A percentile compares a stretch with the other conserved stretches of the same genome.
Evolutionary conservation across 1,140 invertebrate genomes (phyloP).

Genomic region (Asobara japonica): DNA sequence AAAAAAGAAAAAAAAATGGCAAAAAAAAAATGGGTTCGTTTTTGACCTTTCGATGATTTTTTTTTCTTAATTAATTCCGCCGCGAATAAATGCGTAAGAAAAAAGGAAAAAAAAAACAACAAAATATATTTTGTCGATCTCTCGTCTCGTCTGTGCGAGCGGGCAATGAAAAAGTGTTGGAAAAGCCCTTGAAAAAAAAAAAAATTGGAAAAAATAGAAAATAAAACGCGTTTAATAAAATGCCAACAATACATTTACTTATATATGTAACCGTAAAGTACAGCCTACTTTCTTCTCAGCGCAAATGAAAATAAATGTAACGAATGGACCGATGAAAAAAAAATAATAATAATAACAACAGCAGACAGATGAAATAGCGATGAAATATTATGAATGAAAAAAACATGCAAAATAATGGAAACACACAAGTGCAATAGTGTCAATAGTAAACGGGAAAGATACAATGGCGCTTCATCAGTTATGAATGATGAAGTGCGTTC

Average conservation of each 20-base stretch:
- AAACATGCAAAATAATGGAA: constrained; percentile 40
- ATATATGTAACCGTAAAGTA: constrained; percentile 34
- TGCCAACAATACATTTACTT: not conserved
- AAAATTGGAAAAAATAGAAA: not conserved
- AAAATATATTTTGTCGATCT: constrained; percentile 27
- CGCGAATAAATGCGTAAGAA: too few species aligned
- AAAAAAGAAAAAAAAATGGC: not conserved
- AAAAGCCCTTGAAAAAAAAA: constrained; percentile 11
- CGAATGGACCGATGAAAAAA: constrained; percentile 38
- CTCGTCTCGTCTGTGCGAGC: constrained; percentile 22
- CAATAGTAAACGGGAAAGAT: constrained; percentile 57
- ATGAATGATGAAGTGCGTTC: constrained; percentile 18
- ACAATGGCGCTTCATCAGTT: not conserved
- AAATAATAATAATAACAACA: constrained; percentile 6
- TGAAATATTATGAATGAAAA: too few species aligned
- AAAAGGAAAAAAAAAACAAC: constrained; percentile 34
- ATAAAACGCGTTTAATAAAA: constrained; percentile 3
- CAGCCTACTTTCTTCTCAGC: constrained; percentile 45
- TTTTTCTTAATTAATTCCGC: not conserved
- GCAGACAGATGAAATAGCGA: too few species aligned
- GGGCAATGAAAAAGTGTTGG: constrained; percentile 7
- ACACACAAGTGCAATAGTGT: constrained; percentile 68
- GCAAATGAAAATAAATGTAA: constrained; percentile 41
- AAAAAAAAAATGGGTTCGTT: constrained; percentile 14
- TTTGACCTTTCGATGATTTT: constrained; percentile 7